Evolutionary conservation across 2,888 invertebrate genomes (phyloP).

Genomic region (Synergus laeviventris): DNA sequence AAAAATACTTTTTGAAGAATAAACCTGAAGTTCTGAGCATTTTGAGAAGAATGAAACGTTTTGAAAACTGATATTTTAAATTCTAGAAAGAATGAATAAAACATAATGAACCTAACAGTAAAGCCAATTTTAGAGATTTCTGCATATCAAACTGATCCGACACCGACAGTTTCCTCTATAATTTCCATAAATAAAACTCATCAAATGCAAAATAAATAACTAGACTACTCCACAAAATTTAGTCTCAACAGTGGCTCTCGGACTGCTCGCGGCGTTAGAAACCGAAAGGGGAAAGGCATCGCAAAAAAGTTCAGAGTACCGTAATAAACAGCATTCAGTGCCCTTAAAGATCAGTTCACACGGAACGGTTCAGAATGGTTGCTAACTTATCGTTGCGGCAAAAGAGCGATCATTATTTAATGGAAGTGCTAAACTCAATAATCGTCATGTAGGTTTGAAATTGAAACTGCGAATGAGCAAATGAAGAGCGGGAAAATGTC

Average conservation of each 20-base stretch:
- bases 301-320: constrained; percentile 18
- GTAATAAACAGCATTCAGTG: constrained; percentile 24
- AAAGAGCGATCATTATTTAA: not conserved
- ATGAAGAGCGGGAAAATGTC: not conserved
- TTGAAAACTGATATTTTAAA: not conserved
- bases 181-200: constrained; percentile 27
- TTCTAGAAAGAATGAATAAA: not conserved
- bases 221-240: constrained; percentile 12
- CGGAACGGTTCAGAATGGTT: not conserved
- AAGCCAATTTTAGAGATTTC: not conserved
- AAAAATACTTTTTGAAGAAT: too few species aligned
- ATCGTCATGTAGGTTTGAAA: not conserved
- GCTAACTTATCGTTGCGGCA: not conserved
- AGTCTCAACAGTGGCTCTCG: not conserved
- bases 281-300: constrained; percentile 12
- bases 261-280: constrained; percentile 7
- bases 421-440: constrained; percentile 6
- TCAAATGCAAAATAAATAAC: constrained; percentile 4
- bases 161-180: not conserved
- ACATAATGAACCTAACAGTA: not conserved
- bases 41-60: too few species aligned
- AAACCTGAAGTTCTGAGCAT: too few species aligned
- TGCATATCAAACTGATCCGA: constrained; percentile 18
- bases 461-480: not conserved
- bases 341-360: constrained; percentile 24